Percentiles rank a stretch among this genome's conserved stretches.
phyloP scores from a whole-genome alignment of 2,797 vertebrate genomes.

The Streptopelia turtur region DNA sequence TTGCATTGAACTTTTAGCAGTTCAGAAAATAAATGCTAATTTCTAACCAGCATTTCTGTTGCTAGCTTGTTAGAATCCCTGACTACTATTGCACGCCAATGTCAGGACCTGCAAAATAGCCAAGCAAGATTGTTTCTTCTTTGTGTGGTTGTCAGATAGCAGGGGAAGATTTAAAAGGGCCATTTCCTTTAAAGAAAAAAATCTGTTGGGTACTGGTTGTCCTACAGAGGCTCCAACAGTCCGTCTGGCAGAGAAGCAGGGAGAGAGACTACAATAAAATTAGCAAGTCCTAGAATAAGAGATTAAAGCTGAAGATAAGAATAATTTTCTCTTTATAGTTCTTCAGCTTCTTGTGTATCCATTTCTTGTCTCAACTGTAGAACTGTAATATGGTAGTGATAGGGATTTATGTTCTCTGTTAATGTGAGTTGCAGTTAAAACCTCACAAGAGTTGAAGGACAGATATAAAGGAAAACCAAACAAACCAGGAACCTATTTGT shows the following conservation, averaged over 20 bases:
- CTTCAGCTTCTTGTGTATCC: not conserved
- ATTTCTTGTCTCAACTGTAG: not conserved
- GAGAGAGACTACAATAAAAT: not conserved
- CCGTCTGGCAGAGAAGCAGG: not conserved
- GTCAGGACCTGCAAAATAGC: not conserved
- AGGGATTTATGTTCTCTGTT: not conserved
- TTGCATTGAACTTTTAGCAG: not conserved
- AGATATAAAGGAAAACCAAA: not conserved
- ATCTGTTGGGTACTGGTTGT: not conserved
- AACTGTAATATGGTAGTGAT: not conserved
- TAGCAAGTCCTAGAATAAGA: not conserved
- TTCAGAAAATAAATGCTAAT: not conserved
- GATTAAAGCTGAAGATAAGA: not conserved
- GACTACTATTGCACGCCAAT: not conserved
- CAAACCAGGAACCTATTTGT: not conserved
- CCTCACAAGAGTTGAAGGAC: not conserved
- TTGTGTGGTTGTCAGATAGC: not conserved
- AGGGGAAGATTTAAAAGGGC: not conserved
- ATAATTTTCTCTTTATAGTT: not conserved
- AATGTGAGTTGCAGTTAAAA: not conserved
- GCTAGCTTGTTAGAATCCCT: not conserved
- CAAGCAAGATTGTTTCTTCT: not conserved
- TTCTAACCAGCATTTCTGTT: not conserved
- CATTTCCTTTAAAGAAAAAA: not conserved
- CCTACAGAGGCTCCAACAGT: not conserved